Base-by-base conservation (phyloP, 2,797 vertebrate genomes). In the Hapalemur alaotrensis region DNA sequence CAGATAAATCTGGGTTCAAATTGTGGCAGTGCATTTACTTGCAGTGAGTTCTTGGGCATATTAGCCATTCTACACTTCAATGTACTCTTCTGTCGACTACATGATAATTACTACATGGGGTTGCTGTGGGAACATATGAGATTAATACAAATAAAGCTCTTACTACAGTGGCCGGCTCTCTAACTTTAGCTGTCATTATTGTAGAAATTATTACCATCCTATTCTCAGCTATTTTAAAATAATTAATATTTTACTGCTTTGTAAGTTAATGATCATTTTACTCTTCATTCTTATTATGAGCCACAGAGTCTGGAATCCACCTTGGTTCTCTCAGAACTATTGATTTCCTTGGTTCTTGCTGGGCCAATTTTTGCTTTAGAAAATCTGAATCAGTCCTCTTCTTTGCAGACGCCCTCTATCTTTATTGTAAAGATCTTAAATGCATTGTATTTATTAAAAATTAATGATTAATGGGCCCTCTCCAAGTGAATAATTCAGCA, bases 341-440 rank as follows among this genome's bases (percentile, higher is more conserved):
- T 81, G 20, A 67, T 87, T 75, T 86, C 43, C 73, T 92, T 4
- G 73, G 13, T 81, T 93, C 23, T 79, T 93, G 35, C 28, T 82
- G 20, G 28, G 83, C 63, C 10, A 89, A 17, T 70, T 65, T 84
- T 93, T 89, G 46, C 59, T 94, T 90, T 93, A 88, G 73, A 96
- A 96, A 90, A 48, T 85, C 54, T 91, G 63, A 86, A 81, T 61
- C 18, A 52, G 20, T 65, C 48, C 35, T 92, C 48, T 72, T 89
- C 52, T 93, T 78, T 88, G 23, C 61, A 83, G 22, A 80, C 93
- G 14, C 72, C 89, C 10, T 79, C 85, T 89, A 1, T 85, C 35
- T 94, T 89, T 79, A 75, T 65, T 92, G 10, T 95, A 89, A 89
- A 94, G 30, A 87, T 46, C 25, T 72, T 95, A 93, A 81, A 38